Evolutionary conservation across 1,140 invertebrate species (phyloP), one percentile per base, ranked within the genome.

Genomic region (Neelides sp.): DNA sequence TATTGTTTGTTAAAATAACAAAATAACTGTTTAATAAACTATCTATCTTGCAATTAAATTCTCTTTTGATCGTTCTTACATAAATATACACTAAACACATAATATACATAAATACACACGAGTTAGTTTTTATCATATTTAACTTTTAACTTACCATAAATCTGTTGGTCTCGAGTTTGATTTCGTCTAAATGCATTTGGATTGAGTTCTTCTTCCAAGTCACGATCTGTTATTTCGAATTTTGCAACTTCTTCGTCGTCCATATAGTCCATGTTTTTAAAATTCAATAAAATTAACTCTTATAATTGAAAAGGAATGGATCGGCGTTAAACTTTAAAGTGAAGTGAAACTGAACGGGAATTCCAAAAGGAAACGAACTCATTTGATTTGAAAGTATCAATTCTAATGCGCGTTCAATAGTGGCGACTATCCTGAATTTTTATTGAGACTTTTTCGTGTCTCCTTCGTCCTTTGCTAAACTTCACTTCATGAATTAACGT

Each of bases 211-310:
- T 90, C 87, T 43, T 88, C 82, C 50, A 94, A 70, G 71, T 96
- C 91, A 65, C 87, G 83, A 64, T 95, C 89, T 1, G 88, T 90
- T 4, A 95, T 83, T 72, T 94, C 87, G 69, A 95, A 95, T 35
- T 78, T 79, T 68, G 92, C 87, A 51, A 89, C 78, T 70, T 94
- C 90, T 54, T 87, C 81, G 54, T 88, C 86, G 43, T 61, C 51
- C 12, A n/a, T n/a, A n/a, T n/a, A n/a, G n/a, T n/a, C n/a, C n/a
- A n/a, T n/a, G n/a, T n/a, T n/a, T n/a, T n/a, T n/a, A n/a, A n/a
- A n/a, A n/a, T n/a, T n/a, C n/a, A n/a, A n/a, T n/a, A n/a, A n/a
- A n/a, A n/a, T n/a, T n/a, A n/a, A n/a, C n/a, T n/a, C n/a, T n/a
- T n/a, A n/a, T n/a, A n/a, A n/a, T n/a, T n/a, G n/a, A n/a, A n/a